Evolutionary conservation across 2,888 invertebrate species (phyloP).

Genomic region (Polydesmus complanatus): DNA sequence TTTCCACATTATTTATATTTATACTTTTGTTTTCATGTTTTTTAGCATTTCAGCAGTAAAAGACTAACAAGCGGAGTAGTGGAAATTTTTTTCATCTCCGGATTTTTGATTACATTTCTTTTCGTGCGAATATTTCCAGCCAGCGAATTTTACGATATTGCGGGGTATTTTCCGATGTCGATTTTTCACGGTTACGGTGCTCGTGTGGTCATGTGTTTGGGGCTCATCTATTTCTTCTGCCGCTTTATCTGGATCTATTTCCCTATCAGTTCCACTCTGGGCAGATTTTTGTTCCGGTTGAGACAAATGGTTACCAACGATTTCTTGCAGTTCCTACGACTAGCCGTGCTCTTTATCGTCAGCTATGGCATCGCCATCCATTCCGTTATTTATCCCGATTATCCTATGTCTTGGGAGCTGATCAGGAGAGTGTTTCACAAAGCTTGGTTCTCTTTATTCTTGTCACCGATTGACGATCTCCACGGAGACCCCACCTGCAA

Average conservation of each 20-base stretch:
- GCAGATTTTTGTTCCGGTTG: slow-evolving; percentile 35
- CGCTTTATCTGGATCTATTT: slow-evolving; percentile 35
- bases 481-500: slow-evolving; percentile 19
- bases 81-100: slow-evolving; percentile 23
- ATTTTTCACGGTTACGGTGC: slow-evolving; percentile 24
- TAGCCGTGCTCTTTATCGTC: slow-evolving; percentile 30
- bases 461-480: slow-evolving; percentile 30
- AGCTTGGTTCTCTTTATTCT: slow-evolving; percentile 34
- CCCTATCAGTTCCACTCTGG: slow-evolving; percentile 34
- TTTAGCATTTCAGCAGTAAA: slow-evolving; percentile 23
- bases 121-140: slow-evolving; percentile 25
- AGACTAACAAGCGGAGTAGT: slow-evolving; percentile 22
- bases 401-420: slow-evolving; percentile 26
- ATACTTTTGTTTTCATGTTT: slow-evolving; percentile 12
- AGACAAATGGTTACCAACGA: slow-evolving; percentile 32
- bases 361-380: slow-evolving; percentile 32
- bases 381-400: slow-evolving; percentile 35
- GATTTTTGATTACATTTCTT: slow-evolving; percentile 26
- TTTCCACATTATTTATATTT: background rate
- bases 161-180: background rate
- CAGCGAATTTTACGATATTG: background rate
- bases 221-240: slow-evolving; percentile 36
- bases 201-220: slow-evolving; percentile 30
- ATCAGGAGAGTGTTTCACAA: slow-evolving; percentile 31
- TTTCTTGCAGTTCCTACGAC: slow-evolving; percentile 30